These are phyloP conservation scores for Bubalus kerabau DNA, from an alignment of 2,113 vertebrate genomes.

Conservation along the genomic window DNA sequence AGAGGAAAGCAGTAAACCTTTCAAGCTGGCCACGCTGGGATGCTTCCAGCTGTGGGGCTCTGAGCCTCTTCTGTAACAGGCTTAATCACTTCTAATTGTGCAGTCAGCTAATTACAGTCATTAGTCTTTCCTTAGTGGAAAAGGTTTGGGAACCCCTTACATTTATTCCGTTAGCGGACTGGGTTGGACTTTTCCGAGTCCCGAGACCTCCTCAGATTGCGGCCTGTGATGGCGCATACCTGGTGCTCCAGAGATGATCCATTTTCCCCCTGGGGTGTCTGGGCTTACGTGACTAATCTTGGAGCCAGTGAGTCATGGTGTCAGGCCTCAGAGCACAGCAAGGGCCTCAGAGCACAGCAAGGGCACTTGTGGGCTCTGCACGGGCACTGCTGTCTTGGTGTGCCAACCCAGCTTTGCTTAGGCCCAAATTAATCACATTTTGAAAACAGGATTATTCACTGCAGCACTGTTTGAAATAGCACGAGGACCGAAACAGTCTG, in stretches of 20 bases:
- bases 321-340: neutral
- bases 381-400: neutral
- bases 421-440: neutral
- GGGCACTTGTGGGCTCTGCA: neutral
- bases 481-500: neutral
- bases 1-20: neutral
- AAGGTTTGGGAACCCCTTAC: neutral
- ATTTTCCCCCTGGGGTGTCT: neutral
- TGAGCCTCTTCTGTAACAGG: neutral
- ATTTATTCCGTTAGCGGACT: neutral
- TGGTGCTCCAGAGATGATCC: neutral
- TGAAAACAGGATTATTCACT: neutral
- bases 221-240: too few relatives aligned
- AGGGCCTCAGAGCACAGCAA: neutral
- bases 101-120: constrained; percentile 43
- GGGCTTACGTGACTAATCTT: neutral
- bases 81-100: constrained; percentile 39
- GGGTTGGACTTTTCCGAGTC: neutral
- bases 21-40: neutral
- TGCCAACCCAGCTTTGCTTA: neutral
- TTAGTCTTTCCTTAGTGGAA: neutral
- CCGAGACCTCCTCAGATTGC: neutral
- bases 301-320: neutral
- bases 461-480: neutral
- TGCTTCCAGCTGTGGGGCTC: neutral